Evolutionary conservation across 1,140 invertebrate species (phyloP).

Genomic region (Kradibia gibbosae): DNA sequence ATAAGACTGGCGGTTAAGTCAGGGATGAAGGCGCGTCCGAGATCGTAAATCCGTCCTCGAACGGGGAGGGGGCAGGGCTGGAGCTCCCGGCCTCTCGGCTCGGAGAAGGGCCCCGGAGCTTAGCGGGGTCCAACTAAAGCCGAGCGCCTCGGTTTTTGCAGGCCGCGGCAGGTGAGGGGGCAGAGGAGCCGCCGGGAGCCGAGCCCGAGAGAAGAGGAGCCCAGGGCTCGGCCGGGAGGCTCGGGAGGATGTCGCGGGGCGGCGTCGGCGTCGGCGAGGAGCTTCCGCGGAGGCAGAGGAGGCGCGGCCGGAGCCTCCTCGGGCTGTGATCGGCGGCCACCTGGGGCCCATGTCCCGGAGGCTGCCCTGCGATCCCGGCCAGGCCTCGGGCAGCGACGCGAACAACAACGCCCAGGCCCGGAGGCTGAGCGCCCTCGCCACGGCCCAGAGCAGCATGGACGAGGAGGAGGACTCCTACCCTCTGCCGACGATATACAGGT

Average conservation of each 20-base stretch:
- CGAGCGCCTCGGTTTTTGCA: neutral
- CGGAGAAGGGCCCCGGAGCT: neutral
- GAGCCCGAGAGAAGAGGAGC: neutral
- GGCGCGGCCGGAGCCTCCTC: constrained; percentile 18
- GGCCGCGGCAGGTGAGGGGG: neutral
- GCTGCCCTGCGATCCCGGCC: constrained; percentile 70
- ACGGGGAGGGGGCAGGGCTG: no score
- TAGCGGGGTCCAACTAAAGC: neutral
- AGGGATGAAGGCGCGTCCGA: no score
- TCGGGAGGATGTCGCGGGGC: neutral
- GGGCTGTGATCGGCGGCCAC: constrained; percentile 24
- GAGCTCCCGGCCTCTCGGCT: neutral
- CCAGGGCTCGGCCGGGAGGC: neutral
- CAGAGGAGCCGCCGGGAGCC: neutral
- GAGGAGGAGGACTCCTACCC: constrained; percentile 82
- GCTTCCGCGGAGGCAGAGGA: neutral
- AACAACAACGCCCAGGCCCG: constrained; percentile 79
- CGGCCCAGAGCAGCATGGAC: constrained; percentile 75
- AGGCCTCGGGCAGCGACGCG: constrained; percentile 71
- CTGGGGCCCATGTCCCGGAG: constrained; percentile 65
- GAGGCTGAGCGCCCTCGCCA: neutral
- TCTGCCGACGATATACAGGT: constrained; percentile 87
- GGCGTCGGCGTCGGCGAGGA: neutral
- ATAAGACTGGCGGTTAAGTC: neutral
- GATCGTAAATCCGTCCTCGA: no score